phyloP scores from a whole-genome alignment of 2,888 invertebrate genomes.

The Drosophila pseudotakahashii region DNA sequence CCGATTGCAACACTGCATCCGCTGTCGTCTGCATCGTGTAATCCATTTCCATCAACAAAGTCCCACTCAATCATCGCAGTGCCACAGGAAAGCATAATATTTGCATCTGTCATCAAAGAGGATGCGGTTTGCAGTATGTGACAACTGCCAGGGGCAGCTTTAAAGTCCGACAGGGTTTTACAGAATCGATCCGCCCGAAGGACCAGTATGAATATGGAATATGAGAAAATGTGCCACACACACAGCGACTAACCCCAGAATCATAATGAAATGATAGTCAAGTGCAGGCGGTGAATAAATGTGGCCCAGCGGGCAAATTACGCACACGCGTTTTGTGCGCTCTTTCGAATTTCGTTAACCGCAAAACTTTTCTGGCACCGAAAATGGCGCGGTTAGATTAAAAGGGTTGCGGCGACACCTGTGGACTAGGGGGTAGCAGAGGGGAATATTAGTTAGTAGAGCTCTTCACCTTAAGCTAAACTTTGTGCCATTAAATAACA shows the following conservation, averaged over 20 bases:
- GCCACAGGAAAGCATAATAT: conserved; percentile 6
- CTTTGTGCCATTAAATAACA: conserved; percentile 62
- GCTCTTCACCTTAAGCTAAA: conserved; percentile 7
- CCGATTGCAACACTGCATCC: no score
- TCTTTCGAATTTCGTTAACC: conserved; percentile 63
- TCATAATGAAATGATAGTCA: conserved; percentile 67
- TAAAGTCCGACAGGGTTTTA: not conserved
- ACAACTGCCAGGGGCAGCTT: conserved; percentile 17
- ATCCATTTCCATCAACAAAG: conserved; percentile 12
- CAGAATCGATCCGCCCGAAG: not conserved
- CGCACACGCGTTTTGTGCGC: conserved; percentile 23
- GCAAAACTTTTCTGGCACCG: conserved; percentile 50
- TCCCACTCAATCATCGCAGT: conserved; percentile 6
- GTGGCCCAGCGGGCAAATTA: conserved; percentile 61
- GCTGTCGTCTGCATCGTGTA: conserved; percentile 3
- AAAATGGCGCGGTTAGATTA: conserved; percentile 1
- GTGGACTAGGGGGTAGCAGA: not conserved
- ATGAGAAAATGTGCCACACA: conserved; percentile 1
- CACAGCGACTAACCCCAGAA: not conserved
- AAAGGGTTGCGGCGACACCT: not conserved
- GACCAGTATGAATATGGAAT: not conserved
- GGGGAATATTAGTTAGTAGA: conserved; percentile 12
- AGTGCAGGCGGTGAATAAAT: conserved; percentile 56
- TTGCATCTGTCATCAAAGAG: conserved; percentile 23
- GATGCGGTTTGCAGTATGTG: conserved; percentile 2